These are phyloP conservation scores for Tyria jacobaeae DNA, from an alignment of 2,888 invertebrate species.

Conservation along the genomic window DNA sequence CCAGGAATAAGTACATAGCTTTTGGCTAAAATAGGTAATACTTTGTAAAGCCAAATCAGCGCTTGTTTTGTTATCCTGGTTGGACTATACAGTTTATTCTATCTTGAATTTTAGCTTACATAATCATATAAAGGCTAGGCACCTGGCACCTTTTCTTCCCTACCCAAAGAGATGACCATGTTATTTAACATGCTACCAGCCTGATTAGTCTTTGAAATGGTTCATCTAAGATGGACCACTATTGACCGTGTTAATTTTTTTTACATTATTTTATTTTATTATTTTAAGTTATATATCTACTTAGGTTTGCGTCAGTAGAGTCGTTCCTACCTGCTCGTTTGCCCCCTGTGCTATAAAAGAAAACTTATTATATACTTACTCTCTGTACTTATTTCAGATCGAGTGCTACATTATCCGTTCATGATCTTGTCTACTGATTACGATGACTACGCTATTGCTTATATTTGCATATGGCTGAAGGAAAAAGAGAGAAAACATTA, in stretches of 20 bases:
- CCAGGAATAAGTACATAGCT: too few species aligned
- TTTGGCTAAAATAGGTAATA: neutral
- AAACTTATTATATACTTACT: too few species aligned
- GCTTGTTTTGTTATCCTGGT: too few species aligned
- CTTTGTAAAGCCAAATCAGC: neutral
- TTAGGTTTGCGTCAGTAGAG: neutral
- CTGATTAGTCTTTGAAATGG: too few species aligned
- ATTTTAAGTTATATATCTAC: neutral
- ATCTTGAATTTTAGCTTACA: too few species aligned
- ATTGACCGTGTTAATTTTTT: neutral
- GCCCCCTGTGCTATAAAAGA: too few species aligned
- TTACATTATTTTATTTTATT: neutral
- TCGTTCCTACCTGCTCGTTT: too few species aligned
- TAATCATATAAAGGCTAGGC: neutral
- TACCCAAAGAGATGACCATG: too few species aligned
- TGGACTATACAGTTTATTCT: too few species aligned
- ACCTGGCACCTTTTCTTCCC: neutral
- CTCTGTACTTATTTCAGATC: constrained; percentile 72
- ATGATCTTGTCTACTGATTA: constrained; percentile 76
- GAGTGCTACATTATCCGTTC: constrained; percentile 77
- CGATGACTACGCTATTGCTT: constrained; percentile 74
- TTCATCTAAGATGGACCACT: too few species aligned
- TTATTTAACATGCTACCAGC: too few species aligned
- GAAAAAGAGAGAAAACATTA: constrained; percentile 75
- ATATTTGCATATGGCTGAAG: constrained; percentile 77